Evolutionary conservation across 2,888 invertebrate species (phyloP).

Genomic region (Deilephila elpenor): DNA sequence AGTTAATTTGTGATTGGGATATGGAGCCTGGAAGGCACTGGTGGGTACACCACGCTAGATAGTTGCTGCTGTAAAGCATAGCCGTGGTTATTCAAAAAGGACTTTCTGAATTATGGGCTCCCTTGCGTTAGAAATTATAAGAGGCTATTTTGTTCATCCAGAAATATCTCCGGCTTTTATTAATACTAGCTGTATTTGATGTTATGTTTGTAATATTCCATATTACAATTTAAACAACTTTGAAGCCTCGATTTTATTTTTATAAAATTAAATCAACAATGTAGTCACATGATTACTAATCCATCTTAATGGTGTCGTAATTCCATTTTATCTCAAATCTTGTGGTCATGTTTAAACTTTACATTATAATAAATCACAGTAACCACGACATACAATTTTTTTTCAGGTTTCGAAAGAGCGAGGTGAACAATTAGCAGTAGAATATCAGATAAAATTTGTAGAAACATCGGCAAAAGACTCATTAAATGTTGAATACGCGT

Average conservation of each 20-base stretch:
- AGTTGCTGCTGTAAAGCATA: too few species aligned
- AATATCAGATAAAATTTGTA: constrained; percentile 99
- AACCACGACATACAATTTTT: neutral
- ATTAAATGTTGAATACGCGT: constrained; percentile 98
- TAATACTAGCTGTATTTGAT: too few species aligned
- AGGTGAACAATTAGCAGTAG: constrained; percentile 98
- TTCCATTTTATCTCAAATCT: neutral
- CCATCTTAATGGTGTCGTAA: constrained; percentile 12
- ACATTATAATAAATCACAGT: neutral
- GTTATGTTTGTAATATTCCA: too few species aligned
- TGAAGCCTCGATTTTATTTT: neutral
- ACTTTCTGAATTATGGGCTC: too few species aligned
- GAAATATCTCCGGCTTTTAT: too few species aligned
- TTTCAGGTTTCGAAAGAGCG: constrained; percentile 95
- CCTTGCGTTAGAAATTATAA: too few species aligned
- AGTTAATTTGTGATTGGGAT: too few species aligned
- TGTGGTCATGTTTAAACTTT: neutral
- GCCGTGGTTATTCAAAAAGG: too few species aligned
- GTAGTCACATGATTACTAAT: neutral
- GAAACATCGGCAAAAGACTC: constrained; percentile 99
- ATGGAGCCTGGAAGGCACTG: too few species aligned
- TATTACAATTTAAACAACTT: neutral
- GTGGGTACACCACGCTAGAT: too few species aligned
- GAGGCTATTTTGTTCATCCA: too few species aligned
- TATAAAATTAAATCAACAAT: neutral